Conservation (phyloP, 2,888 invertebrate species). For the Lapara coniferarum region DNA sequence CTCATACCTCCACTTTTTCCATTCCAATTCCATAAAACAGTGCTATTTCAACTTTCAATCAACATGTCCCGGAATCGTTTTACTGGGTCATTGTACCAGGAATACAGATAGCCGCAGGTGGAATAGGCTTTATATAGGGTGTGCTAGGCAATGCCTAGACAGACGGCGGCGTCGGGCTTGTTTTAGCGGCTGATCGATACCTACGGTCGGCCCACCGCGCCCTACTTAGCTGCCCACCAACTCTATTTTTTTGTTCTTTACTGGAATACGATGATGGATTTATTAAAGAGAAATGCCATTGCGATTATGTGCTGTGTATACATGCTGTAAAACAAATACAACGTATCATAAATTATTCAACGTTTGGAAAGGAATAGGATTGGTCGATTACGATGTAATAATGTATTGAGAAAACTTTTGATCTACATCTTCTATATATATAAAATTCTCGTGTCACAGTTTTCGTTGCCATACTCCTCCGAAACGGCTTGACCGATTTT, state of each 20-base stretch:
- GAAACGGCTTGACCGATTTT: too few relatives aligned
- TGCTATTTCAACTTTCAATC: slow-evolving; percentile 65
- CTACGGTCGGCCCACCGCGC: slow-evolving; percentile 63
- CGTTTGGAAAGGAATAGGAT: slow-evolving; percentile 42
- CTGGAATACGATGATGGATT: slow-evolving; percentile 58
- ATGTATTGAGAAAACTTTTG: slow-evolving; percentile 16
- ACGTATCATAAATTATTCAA: slow-evolving; percentile 45
- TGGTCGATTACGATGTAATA: slow-evolving; percentile 32
- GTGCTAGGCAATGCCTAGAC: slow-evolving; percentile 66
- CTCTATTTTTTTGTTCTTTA: slow-evolving; percentile 64
- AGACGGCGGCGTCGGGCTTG: slow-evolving; percentile 65
- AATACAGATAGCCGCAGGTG: slow-evolving; percentile 60
- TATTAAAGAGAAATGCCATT: slow-evolving; percentile 40
- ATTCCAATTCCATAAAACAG: slow-evolving; percentile 60
- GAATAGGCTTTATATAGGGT: slow-evolving; percentile 60
- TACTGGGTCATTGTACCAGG: slow-evolving; percentile 74
- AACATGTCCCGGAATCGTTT: slow-evolving; percentile 63
- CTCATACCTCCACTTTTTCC: slow-evolving; percentile 42
- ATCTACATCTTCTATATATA: too few relatives aligned
- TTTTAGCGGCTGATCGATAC: slow-evolving; percentile 80
- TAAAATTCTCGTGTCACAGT: too few relatives aligned
- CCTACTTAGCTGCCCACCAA: slow-evolving; percentile 71
- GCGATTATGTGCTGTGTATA: slow-evolving; percentile 38
- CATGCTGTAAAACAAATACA: slow-evolving; percentile 40
- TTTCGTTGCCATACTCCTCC: too few relatives aligned